Base-by-base conservation (phyloP, 2,888 invertebrate species). In the Pandemis corylana region DNA sequence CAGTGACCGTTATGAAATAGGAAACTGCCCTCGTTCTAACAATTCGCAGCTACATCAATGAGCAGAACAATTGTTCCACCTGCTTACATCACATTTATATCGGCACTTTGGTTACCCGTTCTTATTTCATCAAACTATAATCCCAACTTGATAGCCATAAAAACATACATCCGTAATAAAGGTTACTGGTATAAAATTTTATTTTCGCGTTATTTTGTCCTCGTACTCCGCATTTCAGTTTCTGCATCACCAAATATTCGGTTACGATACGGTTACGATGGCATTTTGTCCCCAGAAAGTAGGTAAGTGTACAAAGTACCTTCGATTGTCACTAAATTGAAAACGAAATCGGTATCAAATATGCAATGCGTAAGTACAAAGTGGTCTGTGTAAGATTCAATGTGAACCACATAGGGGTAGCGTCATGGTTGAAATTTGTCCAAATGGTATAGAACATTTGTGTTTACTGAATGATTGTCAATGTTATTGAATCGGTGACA, bases 261-360 rank as follows among this genome's bases (percentile, higher is more conserved):
- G 72, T 66, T 36, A 36, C 28, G 28, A 36, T 36, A 36, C 72
- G 70, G 72, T 66, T 78, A 68, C 65, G 41, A 68, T 63, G 44
- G 42, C 36, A 56, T 66, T 71, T 42, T 51, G 56, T 62, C 42
- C 61, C 46, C 67, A 13, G 15, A 72, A 75, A 72, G 63, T 62
- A 66, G 51, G 75, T 66, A 63, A 71, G 44, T 75, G 42, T 49
- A 61, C 53, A 49, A 75, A 67, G 67, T 66, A 75, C 67, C 61
- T 76, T 75, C 76, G 75, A 82, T 78, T 79, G 78, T 78, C 76
- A 78, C 77, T 76, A 73, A 76, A 80, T 79, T 77, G 76, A 78
- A 77, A 81, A 78, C 79, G 77, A 80, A 80, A 84, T 84, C 76
- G 77, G 79, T 73, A 75, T 79, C 80, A 82, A 83, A 81, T 81